phyloP scores from a whole-genome alignment of 2,888 invertebrate species.

The Patella ulyssiponensis region DNA sequence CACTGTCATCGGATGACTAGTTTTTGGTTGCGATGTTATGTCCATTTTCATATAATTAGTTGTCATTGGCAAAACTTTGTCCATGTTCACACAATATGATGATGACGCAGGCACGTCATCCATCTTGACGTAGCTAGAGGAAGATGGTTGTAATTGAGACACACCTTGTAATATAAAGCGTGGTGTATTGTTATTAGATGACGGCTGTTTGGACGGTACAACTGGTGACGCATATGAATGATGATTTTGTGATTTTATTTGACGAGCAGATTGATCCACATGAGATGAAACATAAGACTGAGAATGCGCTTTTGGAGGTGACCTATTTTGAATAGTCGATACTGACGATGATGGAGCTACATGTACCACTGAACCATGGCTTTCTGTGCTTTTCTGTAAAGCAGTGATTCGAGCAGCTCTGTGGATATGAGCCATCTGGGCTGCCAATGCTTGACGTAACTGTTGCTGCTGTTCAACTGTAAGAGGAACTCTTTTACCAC shows the following conservation, averaged over 20 bases:
- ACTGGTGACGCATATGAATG: not conserved
- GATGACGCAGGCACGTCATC: slow-evolving; percentile 26
- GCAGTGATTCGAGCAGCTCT: not conserved
- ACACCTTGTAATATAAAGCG: slow-evolving; percentile 42
- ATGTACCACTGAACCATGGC: not conserved
- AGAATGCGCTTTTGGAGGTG: not conserved
- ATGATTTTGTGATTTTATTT: not conserved
- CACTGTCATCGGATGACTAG: too few species aligned
- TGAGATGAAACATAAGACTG: not conserved
- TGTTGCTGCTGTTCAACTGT: not conserved
- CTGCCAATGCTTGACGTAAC: not conserved
- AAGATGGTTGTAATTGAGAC: slow-evolving; percentile 37
- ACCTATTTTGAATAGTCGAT: not conserved
- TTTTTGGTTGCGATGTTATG: too few species aligned
- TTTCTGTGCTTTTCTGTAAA: not conserved
- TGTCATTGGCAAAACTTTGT: too few species aligned
- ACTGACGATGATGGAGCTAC: not conserved
- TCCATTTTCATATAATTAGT: too few species aligned
- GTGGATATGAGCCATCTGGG: not conserved
- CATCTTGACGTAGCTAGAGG: slow-evolving; percentile 31
- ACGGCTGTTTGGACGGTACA: slow-evolving; percentile 5
- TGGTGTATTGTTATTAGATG: slow-evolving; percentile 21
- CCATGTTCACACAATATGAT: not conserved
- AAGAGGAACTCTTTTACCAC: not conserved
- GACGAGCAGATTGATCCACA: not conserved